phyloP scores from a whole-genome alignment of 2,888 invertebrate genomes.

The Scrobipalpa atriplicella region DNA sequence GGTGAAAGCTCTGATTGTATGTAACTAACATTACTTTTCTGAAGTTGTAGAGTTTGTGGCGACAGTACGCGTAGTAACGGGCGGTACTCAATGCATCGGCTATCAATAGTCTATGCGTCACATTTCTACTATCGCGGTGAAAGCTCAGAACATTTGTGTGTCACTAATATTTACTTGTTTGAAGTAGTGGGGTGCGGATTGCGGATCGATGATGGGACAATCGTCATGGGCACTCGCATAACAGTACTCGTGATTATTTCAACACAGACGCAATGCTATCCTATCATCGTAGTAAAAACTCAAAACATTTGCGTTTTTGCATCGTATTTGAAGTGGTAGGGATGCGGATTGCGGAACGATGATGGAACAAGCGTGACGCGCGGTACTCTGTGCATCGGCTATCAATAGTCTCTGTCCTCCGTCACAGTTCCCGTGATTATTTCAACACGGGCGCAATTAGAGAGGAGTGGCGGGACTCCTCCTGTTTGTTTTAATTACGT shows the following conservation, averaged over 20 bases:
- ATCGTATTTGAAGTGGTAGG: no score
- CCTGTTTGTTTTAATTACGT: constrained; percentile 81
- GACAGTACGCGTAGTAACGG: background rate
- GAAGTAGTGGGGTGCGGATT: no score
- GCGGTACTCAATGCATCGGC: constrained; percentile 21
- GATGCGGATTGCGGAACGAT: background rate
- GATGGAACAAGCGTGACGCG: background rate
- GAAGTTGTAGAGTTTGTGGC: background rate
- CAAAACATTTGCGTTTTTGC: no score
- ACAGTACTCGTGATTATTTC: no score
- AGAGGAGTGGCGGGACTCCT: constrained; percentile 75
- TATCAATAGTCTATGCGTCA: constrained; percentile 52
- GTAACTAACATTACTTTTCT: no score
- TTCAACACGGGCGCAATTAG: constrained; percentile 79
- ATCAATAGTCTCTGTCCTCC: constrained; percentile 51
- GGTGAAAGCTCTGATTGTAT: no score
- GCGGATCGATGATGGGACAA: no score
- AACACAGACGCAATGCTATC: no score
- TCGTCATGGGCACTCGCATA: no score
- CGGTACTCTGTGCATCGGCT: constrained; percentile 26
- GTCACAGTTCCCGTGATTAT: constrained; percentile 73
- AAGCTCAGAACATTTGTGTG: no score
- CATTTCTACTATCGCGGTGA: constrained; percentile 41
- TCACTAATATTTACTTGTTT: no score
- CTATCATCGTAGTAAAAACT: no score